Conservation (phyloP, 2,113 vertebrate genomes). For the Bubo blakistoni region DNA sequence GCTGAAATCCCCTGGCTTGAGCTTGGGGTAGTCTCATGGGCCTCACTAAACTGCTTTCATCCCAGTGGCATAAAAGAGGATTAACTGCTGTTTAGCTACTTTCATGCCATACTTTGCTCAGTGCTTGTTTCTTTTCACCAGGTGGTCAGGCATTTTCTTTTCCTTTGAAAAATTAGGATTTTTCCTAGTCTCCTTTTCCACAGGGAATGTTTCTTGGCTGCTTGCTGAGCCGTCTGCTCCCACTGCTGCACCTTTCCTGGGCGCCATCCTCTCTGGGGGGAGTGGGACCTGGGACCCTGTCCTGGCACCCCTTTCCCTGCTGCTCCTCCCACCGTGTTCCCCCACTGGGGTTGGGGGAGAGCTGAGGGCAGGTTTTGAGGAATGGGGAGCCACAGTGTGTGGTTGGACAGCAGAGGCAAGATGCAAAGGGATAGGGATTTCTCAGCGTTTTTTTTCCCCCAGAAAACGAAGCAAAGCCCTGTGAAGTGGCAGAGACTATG, state of each 20-base stretch:
- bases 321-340: too few relatives aligned
- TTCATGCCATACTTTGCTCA: neutral
- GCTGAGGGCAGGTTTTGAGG: neutral
- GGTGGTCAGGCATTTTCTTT: neutral
- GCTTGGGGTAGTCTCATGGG: slow-evolving; percentile 13
- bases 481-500: neutral
- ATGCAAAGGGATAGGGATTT: neutral
- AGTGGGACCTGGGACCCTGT: neutral
- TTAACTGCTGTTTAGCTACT: slow-evolving; percentile 46
- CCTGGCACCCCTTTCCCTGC: neutral
- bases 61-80: slow-evolving; percentile 43
- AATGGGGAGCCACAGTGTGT: rapidly evolving
- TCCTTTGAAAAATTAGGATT: neutral
- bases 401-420: neutral
- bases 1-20: slow-evolving; percentile 34
- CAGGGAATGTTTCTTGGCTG: neutral
- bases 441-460: neutral
- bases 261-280: rapidly evolving
- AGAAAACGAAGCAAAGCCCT: neutral
- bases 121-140: neutral
- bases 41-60: slow-evolving; percentile 62
- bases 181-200: neutral
- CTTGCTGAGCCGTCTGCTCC: neutral
- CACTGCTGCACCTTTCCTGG: neutral
- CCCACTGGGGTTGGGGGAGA: neutral